These are phyloP conservation scores for Argopecten irradians DNA, from an alignment of 1,140 invertebrate species.

Conservation along the genomic window DNA sequence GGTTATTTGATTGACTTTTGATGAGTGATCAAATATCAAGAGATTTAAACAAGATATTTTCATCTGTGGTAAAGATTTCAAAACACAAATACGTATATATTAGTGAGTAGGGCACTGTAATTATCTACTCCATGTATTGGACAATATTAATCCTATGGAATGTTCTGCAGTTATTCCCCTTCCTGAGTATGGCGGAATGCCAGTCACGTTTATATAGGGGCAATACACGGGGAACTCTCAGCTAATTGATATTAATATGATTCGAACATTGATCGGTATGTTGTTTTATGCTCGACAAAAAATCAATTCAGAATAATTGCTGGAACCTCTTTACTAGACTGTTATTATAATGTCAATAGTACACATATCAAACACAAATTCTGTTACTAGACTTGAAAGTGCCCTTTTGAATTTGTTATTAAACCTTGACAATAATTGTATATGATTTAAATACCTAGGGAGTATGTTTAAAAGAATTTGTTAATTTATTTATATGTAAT, in stretches of 20 bases:
- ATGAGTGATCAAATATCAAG: neutral
- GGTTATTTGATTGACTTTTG: neutral
- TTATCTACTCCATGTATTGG: neutral
- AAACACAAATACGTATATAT: neutral
- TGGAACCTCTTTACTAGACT: neutral
- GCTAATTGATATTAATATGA: neutral
- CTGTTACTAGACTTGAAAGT: no score
- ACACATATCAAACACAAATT: no score
- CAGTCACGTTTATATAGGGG: neutral
- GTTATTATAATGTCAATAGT: no score
- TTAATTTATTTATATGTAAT: no score
- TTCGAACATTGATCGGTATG: neutral
- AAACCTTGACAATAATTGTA: no score
- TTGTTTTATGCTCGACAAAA: neutral
- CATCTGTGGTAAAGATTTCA: neutral
- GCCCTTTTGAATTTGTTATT: no score
- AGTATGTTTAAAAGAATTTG: no score
- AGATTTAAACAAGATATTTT: neutral
- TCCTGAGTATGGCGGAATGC: neutral
- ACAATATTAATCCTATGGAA: neutral
- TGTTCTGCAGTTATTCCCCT: slow-evolving; percentile 3
- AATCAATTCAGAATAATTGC: neutral
- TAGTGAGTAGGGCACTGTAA: neutral
- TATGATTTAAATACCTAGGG: no score
- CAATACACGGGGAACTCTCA: neutral